These are phyloP conservation scores for Nibea albiflora DNA, from an alignment of 2,113 vertebrate species.

Conservation along the genomic window DNA sequence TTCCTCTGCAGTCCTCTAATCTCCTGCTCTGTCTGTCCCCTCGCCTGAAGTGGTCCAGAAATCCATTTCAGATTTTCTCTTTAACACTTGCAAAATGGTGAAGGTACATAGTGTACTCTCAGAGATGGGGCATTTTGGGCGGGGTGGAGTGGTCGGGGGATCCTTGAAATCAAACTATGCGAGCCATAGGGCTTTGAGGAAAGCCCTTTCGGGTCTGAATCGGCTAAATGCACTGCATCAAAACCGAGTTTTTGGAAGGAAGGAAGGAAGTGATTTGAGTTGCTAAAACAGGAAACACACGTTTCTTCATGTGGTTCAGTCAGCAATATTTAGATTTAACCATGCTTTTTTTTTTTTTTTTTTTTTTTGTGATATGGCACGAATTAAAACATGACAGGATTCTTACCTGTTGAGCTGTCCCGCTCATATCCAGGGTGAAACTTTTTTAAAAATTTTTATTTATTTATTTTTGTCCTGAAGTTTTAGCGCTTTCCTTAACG, in stretches of 20 bases:
- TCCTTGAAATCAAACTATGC: constrained; percentile 44
- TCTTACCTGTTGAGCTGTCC: neutral
- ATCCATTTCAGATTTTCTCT: constrained; percentile 79
- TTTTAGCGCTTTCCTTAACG: constrained; percentile 75
- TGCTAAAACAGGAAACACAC: neutral
- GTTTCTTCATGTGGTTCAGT: neutral
- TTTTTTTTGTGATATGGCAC: no score
- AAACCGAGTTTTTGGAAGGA: no score
- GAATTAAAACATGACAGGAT: neutral
- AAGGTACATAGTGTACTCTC: constrained; percentile 77
- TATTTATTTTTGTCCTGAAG: constrained; percentile 44
- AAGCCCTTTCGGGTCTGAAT: constrained; percentile 40
- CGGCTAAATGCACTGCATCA: constrained; percentile 15
- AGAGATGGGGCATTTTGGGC: constrained; percentile 65
- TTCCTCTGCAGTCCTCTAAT: constrained; percentile 16
- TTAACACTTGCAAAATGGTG: constrained; percentile 61
- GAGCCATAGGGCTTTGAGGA: constrained; percentile 41
- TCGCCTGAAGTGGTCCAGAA: constrained; percentile 46
- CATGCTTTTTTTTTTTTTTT: no score
- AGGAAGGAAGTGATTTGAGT: neutral
- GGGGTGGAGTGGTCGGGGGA: constrained; percentile 25
- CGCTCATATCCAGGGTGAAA: neutral
- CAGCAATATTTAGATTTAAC: neutral
- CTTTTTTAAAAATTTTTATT: neutral
- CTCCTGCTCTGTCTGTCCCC: constrained; percentile 4